Conservation (phyloP, 2,888 invertebrate genomes). For the Trichacis sp. region DNA sequence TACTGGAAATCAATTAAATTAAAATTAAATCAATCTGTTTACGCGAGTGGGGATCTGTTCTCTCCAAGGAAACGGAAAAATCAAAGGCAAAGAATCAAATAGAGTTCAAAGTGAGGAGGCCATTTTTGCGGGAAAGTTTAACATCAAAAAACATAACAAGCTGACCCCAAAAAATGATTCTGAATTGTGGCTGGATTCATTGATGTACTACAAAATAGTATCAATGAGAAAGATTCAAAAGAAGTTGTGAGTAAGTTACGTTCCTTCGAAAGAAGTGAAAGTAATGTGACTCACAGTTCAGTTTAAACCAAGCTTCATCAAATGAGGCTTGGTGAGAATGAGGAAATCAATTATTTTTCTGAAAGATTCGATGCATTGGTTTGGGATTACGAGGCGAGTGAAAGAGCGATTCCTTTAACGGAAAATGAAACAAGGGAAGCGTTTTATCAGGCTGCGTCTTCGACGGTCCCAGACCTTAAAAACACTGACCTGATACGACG, state of each 20-base stretch:
- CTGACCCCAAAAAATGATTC: conserved; percentile 31
- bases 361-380: conserved; percentile 35
- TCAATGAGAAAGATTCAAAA: conserved; percentile 28
- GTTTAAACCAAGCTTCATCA: conserved; percentile 30
- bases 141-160: conserved; percentile 35
- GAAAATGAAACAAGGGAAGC: conserved; percentile 35
- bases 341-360: conserved; percentile 35
- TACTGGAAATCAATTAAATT: too few relatives aligned
- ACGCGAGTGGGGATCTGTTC: too few relatives aligned
- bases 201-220: conserved; percentile 28
- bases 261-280: conserved; percentile 22
- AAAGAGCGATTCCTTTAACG: conserved; percentile 24
- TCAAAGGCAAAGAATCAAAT: too few relatives aligned
- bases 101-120: too few relatives aligned
- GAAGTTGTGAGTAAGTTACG: conserved; percentile 34
- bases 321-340: conserved; percentile 28
- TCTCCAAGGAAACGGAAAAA: too few relatives aligned
- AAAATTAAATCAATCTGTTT: too few relatives aligned
- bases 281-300: conserved; percentile 31
- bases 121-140: conserved; percentile 9
- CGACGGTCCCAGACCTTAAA: conserved; percentile 20
- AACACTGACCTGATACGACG: conserved; percentile 25
- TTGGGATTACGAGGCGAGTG: conserved; percentile 33
- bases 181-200: conserved; percentile 38
- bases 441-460: conserved; percentile 35